Percentiles rank a stretch among this genome's conserved stretches.
Evolutionary conservation across 2,888 invertebrate species (phyloP).

Genomic region (Mesodorylaimus sp.): DNA sequence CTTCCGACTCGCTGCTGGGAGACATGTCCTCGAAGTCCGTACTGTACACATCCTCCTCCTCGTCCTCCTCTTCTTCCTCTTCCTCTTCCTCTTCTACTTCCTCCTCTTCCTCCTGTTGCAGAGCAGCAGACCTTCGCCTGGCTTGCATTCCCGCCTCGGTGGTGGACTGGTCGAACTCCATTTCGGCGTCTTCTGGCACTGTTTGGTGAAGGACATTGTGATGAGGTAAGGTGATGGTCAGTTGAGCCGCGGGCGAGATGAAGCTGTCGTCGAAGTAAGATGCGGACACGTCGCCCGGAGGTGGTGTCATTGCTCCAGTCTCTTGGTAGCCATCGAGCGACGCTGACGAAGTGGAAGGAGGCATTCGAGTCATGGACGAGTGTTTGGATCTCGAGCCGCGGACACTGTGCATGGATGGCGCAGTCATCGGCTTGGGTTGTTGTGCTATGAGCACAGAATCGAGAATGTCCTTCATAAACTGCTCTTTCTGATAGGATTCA

Average conservation of each 20-base stretch:
- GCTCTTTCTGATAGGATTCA: not conserved
- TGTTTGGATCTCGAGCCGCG: not conserved
- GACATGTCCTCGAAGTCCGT: slow-evolving; percentile 10
- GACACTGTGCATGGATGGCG: not conserved
- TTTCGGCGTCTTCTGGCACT: no score
- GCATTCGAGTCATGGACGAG: no score
- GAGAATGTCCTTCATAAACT: slow-evolving; percentile 10
- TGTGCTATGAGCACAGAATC: slow-evolving; percentile 7
- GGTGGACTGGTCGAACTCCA: not conserved
- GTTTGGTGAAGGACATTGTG: no score
- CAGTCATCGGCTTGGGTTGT: not conserved
- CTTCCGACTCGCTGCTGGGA: slow-evolving; percentile 3
- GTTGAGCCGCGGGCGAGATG: no score
- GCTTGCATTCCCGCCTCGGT: not conserved
- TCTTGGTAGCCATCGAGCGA: no score
- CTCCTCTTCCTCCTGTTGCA: not conserved
- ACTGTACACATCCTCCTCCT: slow-evolving; percentile 6
- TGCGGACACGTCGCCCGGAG: no score
- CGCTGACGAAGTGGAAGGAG: no score
- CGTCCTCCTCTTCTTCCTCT: slow-evolving; percentile 5
- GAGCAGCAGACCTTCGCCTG: not conserved
- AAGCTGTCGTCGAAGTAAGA: no score
- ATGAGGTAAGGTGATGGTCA: no score
- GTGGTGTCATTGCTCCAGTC: no score
- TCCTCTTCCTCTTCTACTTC: slow-evolving; percentile 1